A percentile compares a stretch with the other conserved stretches of the same genome.
Conservation (phyloP, 2,797 vertebrate species). For the Babyrousa celebensis region DNA sequence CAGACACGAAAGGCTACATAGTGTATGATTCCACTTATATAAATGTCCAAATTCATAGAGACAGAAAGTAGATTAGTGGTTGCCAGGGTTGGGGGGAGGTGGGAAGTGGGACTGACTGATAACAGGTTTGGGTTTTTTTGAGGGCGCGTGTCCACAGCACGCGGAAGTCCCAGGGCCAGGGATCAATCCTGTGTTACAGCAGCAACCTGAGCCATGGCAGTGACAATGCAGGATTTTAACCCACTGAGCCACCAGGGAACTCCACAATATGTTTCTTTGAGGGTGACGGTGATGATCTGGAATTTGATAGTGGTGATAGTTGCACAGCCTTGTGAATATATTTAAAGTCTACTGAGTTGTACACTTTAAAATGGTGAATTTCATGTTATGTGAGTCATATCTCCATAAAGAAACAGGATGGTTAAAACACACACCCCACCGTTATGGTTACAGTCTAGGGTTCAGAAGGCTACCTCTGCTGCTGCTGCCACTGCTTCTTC, state of each 20-base stretch:
- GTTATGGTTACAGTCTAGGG: background rate
- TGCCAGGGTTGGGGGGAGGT: background rate
- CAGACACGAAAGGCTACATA: background rate
- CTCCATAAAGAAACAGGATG: background rate
- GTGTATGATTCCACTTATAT: background rate
- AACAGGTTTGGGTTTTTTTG: background rate
- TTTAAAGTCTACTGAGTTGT: background rate
- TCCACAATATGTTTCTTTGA: background rate
- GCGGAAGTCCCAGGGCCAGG: too few relatives aligned
- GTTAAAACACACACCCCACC: background rate
- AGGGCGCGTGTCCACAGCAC: too few relatives aligned
- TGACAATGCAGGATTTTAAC: too few relatives aligned
- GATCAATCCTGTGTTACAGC: too few relatives aligned
- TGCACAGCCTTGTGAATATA: background rate
- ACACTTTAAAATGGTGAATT: background rate
- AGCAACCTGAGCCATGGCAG: too few relatives aligned
- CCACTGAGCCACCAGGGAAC: too few relatives aligned
- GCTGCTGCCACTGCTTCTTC: background rate
- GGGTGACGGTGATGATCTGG: background rate
- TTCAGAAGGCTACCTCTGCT: background rate
- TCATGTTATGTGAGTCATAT: background rate
- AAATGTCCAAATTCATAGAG: background rate
- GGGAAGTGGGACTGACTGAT: background rate
- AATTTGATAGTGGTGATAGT: background rate
- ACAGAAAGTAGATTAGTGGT: background rate